Base-by-base conservation (phyloP, 1,140 invertebrate species). In the Sminthurinus signatus region DNA sequence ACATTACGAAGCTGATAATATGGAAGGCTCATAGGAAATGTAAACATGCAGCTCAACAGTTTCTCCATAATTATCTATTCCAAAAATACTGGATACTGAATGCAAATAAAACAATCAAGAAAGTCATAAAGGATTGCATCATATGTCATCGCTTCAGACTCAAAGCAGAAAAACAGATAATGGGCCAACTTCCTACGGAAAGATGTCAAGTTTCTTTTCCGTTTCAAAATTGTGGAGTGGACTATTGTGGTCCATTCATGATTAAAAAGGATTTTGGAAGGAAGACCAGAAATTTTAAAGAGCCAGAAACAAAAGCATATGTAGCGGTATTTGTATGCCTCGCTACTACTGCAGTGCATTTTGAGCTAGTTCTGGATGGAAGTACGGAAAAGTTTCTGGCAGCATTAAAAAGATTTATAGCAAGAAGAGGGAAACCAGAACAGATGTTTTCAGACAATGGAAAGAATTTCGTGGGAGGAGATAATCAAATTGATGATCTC, bases 381-480 rank as follows among this genome's bases (percentile, higher is more conserved):
- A 19, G 8, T 5, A 21, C 46, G 5, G 17, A 17, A 14, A 8
- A 5, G 8, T 48, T 10, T 23, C 21, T 48, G 23, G 46, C 46
- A 5, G 21, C 46, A 5, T 14, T 48, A 10, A 5, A 21, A 8
- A 8, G 12, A 10, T 48, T 48, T 19, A 48, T 17, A 8, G 12
- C 51, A 12, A 54, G 8, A 25, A 27, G 51, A 17, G 51, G 21
- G 21, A 25, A 54, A 31, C 51, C 51, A 27, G 28, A 10, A 28
- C 21, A 29, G 4, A 54, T 29, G 5, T 19, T 12, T 17, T 28
- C 15, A 17, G 75, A 79, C 52, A 75, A 76, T 62, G 75, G 73
- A 0, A 75, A 71, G 17, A 74, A 73, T 31, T 76, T 77, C 19
- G 61, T 72, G 17, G 72, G 73, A 0, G 72, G 73, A 10, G 57